phyloP scores from a whole-genome alignment of 2,113 vertebrate genomes.

The Muntiacus muntjak region DNA sequence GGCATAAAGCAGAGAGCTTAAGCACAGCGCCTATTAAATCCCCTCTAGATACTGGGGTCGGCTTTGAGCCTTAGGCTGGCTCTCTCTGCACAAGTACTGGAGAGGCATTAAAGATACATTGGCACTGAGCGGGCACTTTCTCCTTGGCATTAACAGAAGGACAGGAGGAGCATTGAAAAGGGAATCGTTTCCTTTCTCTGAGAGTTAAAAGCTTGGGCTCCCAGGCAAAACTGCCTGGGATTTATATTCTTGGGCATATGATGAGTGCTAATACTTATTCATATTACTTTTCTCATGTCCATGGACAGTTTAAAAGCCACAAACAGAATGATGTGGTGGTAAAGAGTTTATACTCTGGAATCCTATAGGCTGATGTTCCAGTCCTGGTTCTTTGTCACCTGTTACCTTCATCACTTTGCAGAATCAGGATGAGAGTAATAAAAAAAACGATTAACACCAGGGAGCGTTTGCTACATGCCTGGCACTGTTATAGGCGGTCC shows the following conservation, averaged over 20 bases:
- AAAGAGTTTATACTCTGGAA: not conserved
- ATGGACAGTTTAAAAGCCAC: not conserved
- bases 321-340: not conserved
- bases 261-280: not conserved
- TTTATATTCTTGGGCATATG: not conserved
- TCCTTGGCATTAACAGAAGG: not conserved
- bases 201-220: slow-evolving; percentile 28
- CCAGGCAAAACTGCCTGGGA: slow-evolving; percentile 11
- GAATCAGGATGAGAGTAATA: not conserved
- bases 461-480: rapidly evolving
- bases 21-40: not conserved
- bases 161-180: not conserved
- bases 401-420: not conserved
- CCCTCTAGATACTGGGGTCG: not conserved
- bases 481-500: not conserved
- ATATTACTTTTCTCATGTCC: not conserved
- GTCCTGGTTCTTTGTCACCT: not conserved
- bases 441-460: rapidly evolving
- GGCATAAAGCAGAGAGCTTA: not conserved
- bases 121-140: not conserved
- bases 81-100: not conserved
- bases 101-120: not conserved
- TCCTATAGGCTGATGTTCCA: not conserved
- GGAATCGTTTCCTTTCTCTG: not conserved
- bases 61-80: not conserved